These are phyloP conservation scores for Phalacrocorax pelagicus DNA, from an alignment of 2,113 vertebrate species.

Conservation along the genomic window DNA sequence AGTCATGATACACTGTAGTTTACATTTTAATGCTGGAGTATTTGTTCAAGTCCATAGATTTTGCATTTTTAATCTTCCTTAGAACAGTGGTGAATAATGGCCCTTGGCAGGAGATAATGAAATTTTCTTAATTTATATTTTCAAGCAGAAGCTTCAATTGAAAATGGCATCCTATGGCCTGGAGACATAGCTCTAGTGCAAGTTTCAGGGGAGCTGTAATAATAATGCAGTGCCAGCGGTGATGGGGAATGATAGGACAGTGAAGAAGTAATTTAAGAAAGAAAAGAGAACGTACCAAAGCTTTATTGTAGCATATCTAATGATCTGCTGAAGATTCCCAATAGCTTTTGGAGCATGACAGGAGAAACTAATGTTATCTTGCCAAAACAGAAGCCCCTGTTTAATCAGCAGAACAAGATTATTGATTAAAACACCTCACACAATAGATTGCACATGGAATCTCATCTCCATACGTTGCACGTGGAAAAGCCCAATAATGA, in stretches of 20 bases:
- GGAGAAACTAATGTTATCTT: slow-evolving; percentile 90
- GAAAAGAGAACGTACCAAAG: slow-evolving; percentile 78
- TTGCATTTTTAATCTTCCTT: slow-evolving; percentile 80
- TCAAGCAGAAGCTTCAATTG: slow-evolving; percentile 78
- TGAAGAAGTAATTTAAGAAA: slow-evolving; percentile 85
- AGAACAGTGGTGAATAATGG: slow-evolving; percentile 81
- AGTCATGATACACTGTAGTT: slow-evolving; percentile 58
- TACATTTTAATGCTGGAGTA: slow-evolving; percentile 69
- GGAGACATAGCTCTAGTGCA: slow-evolving; percentile 73
- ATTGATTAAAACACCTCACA: slow-evolving; percentile 87
- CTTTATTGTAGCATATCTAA: slow-evolving; percentile 89
- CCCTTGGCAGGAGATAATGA: slow-evolving; percentile 84
- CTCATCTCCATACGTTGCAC: slow-evolving; percentile 75
- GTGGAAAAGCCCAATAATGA: slow-evolving; percentile 75
- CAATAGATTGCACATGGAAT: slow-evolving; percentile 79
- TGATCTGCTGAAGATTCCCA: slow-evolving; percentile 86
- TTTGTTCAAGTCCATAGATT: slow-evolving; percentile 77
- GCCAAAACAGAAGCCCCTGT: slow-evolving; percentile 83
- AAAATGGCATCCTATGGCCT: slow-evolving; percentile 78
- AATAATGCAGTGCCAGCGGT: slow-evolving; percentile 71
- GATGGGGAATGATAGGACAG: slow-evolving; percentile 77
- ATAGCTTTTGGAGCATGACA: slow-evolving; percentile 84
- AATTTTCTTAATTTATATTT: slow-evolving; percentile 89
- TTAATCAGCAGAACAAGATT: slow-evolving; percentile 90
- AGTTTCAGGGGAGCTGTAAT: slow-evolving; percentile 78